Conservation (phyloP, 1,140 invertebrate species). For the Pollicipes pollicipes region DNA sequence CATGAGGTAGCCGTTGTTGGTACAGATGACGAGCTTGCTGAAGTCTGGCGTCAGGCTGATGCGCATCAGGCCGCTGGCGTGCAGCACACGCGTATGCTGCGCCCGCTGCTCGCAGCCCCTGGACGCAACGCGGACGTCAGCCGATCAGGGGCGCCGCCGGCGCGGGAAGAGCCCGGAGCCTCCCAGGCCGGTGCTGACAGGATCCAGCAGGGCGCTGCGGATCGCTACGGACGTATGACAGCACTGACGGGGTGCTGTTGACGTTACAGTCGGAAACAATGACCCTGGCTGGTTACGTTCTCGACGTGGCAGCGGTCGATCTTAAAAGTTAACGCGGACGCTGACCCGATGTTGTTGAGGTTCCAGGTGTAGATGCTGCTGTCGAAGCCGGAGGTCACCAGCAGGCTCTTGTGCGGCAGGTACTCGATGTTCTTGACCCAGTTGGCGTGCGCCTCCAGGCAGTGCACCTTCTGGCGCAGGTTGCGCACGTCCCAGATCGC, state of each 20-base stretch:
- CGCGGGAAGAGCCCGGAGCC: no score
- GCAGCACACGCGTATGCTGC: conserved; percentile 61
- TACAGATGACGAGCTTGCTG: conserved; percentile 73
- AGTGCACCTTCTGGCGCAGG: conserved; percentile 52
- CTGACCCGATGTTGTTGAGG: conserved; percentile 44
- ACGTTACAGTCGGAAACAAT: no score
- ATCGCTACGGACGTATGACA: no score
- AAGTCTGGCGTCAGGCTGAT: conserved; percentile 67
- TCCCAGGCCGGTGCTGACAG: no score
- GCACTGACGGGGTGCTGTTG: no score
- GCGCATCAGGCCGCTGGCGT: conserved; percentile 67
- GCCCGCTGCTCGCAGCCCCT: conserved; percentile 54
- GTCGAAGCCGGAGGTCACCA: conserved; percentile 81
- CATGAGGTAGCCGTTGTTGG: conserved; percentile 71
- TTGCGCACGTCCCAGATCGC: conserved; percentile 79
- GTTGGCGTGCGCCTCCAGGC: conserved; percentile 69
- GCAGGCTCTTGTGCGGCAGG: conserved; percentile 58
- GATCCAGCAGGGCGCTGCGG: no score
- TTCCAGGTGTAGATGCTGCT: conserved; percentile 88
- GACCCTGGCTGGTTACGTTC: no score
- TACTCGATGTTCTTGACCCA: conserved; percentile 96
- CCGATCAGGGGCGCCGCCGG: no score
- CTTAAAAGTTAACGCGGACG: no score
- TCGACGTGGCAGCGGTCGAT: no score
- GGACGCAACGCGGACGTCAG: no score